phyloP scores from a whole-genome alignment of 2,888 invertebrate genomes.

The Drosophila helvetica region DNA sequence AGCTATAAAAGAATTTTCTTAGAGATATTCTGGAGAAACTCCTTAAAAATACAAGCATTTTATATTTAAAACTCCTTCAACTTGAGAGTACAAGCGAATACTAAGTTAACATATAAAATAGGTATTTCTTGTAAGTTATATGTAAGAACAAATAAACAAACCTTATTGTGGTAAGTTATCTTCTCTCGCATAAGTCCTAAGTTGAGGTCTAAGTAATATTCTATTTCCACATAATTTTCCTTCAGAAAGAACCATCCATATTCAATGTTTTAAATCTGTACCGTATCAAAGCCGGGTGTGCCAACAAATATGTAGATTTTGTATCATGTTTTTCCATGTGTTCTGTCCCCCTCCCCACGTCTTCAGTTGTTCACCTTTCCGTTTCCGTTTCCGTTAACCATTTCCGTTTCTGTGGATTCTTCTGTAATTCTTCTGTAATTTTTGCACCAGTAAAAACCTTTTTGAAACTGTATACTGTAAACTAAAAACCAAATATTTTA shows the following conservation, averaged over 20 bases:
- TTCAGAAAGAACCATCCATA: not conserved
- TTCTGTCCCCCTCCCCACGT: constrained; percentile 1
- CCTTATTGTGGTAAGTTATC: constrained; percentile 19
- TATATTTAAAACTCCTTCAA: not conserved
- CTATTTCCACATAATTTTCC: constrained; percentile 51
- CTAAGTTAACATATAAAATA: not conserved
- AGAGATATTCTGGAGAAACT: not conserved
- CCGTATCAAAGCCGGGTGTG: constrained; percentile 73
- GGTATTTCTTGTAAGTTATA: constrained; percentile 7
- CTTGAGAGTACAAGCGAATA: not conserved
- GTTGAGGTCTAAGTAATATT: constrained; percentile 4
- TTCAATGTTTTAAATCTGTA: constrained; percentile 36
- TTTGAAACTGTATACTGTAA: constrained; percentile 75
- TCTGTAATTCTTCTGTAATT: not conserved
- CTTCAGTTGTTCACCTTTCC: constrained; percentile 17
- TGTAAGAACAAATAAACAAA: not conserved
- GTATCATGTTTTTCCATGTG: constrained; percentile 42
- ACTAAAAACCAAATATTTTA: constrained; percentile 77
- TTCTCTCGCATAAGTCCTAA: not conserved
- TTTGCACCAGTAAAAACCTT: constrained; percentile 57
- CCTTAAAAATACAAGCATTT: not conserved
- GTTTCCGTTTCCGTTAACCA: constrained; percentile 4
- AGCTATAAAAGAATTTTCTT: no score
- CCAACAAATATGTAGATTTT: constrained; percentile 80
- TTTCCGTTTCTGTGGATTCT: constrained; percentile 14